A percentile compares a stretch with the other conserved stretches of the same genome.
Evolutionary conservation across 2,888 invertebrate genomes (phyloP).

Genomic region (Phortica magna): DNA sequence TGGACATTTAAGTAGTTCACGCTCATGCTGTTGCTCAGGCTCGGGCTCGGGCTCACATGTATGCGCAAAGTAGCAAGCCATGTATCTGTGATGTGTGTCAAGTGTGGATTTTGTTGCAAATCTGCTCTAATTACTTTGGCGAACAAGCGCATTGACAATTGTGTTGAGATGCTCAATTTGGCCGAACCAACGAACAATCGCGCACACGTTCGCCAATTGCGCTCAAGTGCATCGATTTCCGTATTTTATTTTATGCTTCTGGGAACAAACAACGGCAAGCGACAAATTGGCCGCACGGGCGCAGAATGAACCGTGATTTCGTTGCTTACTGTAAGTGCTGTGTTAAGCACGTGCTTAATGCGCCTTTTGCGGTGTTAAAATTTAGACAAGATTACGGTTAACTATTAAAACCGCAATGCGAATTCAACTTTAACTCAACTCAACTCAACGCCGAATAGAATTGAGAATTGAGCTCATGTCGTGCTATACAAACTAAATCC

Average conservation of each 20-base stretch:
- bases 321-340: background rate
- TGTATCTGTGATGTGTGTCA: constrained; percentile 2
- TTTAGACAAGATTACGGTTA: constrained; percentile 57
- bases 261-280: too few species aligned
- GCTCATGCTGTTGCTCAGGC: background rate
- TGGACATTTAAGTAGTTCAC: too few species aligned
- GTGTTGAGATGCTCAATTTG: background rate
- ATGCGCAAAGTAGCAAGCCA: background rate
- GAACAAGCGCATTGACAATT: constrained; percentile 46
- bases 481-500: background rate
- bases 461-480: constrained; percentile 34
- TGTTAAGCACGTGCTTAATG: constrained; percentile 38
- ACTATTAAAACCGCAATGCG: constrained; percentile 54
- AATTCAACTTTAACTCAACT: constrained; percentile 21
- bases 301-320: too few species aligned
- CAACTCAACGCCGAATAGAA: constrained; percentile 6
- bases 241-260: background rate
- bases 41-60: constrained; percentile 29
- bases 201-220: background rate
- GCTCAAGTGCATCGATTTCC: background rate
- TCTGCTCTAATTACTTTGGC: constrained; percentile 58
- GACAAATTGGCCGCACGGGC: too few species aligned
- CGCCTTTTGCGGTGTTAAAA: constrained; percentile 53
- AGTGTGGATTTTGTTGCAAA: constrained; percentile 31
- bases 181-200: too few species aligned